phyloP scores from a whole-genome alignment of 2,113 vertebrate genomes.

The Edolisoma coerulescens region DNA sequence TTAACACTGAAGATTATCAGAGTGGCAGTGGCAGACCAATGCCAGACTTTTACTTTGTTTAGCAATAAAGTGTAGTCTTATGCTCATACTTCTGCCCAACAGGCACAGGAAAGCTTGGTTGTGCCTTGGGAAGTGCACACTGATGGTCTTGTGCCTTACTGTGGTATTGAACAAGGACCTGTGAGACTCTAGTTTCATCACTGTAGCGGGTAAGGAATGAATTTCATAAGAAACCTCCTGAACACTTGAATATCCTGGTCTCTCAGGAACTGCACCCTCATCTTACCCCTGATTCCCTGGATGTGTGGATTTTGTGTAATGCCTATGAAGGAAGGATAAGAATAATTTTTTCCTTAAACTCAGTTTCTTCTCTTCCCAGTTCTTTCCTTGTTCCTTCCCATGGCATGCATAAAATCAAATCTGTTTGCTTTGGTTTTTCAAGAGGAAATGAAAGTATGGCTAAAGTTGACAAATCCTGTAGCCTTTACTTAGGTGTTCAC shows the following conservation, averaged over 20 bases:
- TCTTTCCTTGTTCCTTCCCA: not conserved
- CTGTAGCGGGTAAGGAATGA: not conserved
- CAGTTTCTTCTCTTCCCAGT: not conserved
- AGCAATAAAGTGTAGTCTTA: not conserved
- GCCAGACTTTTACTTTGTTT: not conserved
- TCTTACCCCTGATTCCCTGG: rapidly evolving
- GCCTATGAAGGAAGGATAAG: not conserved
- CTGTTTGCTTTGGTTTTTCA: not conserved
- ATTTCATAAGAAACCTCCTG: not conserved
- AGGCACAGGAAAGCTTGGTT: not conserved
- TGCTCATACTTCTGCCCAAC: not conserved
- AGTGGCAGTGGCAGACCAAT: not conserved
- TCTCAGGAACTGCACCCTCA: not conserved
- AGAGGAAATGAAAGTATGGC: not conserved
- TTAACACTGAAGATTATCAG: not conserved
- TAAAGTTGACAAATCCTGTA: not conserved
- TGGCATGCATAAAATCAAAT: not conserved
- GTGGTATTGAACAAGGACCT: not conserved
- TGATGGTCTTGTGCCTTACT: not conserved
- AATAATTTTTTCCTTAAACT: not conserved
- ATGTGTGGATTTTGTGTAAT: not conserved
- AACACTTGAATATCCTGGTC: not conserved
- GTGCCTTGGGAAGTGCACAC: not conserved
- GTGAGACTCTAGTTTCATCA: not conserved
- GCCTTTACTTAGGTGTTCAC: not conserved